These are phyloP conservation scores for Rhabdophis nuchalis DNA, from an alignment of 2,797 vertebrate species.

Conservation along the genomic window DNA sequence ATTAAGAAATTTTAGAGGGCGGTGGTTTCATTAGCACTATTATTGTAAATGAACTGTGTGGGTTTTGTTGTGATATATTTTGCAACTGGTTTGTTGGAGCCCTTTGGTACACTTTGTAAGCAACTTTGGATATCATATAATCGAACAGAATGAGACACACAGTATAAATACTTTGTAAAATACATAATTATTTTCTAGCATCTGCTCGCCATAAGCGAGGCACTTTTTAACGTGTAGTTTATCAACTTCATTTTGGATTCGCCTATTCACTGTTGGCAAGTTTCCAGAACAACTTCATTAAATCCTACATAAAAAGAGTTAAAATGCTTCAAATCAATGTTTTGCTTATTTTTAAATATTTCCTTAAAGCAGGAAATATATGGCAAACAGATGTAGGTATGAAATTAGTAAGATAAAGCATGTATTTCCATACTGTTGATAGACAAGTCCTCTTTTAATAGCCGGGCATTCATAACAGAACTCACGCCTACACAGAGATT, in stretches of 20 bases:
- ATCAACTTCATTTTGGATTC: conserved; percentile 47
- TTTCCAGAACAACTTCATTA: neutral
- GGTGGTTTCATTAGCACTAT: neutral
- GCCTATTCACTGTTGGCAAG: conserved; percentile 38
- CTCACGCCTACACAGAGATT: neutral
- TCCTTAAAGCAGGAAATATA: conserved; percentile 17
- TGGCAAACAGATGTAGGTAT: neutral
- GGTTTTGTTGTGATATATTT: neutral
- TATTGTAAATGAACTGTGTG: neutral
- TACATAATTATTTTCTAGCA: conserved; percentile 25
- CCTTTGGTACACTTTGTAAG: neutral
- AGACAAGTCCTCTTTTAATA: neutral
- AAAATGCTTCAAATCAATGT: neutral
- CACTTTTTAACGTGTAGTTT: conserved; percentile 17
- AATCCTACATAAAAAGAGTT: neutral
- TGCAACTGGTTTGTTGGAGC: neutral
- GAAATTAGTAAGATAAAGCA: conserved; percentile 20
- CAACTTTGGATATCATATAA: neutral
- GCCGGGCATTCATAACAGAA: neutral
- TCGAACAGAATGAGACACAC: neutral
- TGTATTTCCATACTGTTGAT: neutral
- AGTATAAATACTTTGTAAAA: conserved; percentile 13
- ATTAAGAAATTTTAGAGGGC: neutral
- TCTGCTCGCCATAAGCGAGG: neutral
- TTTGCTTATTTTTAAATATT: conserved; percentile 42